phyloP scores from a whole-genome alignment of 2,888 invertebrate genomes.

The Lepidocyrtoides sp. region DNA sequence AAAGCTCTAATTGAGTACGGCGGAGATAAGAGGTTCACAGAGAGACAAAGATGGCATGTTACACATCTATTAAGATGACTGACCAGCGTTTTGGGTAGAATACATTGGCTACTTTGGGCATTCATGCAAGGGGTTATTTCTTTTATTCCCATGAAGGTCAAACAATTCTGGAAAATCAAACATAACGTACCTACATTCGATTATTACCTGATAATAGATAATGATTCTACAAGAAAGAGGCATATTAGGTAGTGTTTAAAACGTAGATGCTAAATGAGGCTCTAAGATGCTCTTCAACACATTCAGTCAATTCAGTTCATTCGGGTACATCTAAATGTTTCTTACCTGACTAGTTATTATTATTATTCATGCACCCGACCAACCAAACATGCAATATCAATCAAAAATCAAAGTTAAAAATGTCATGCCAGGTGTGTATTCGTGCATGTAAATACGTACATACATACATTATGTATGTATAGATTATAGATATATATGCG shows the following conservation, averaged over 20 bases:
- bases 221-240: background rate
- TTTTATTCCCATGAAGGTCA: slow-evolving; percentile 28
- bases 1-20: background rate
- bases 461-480: too few species aligned
- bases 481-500: too few species aligned
- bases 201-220: background rate
- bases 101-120: too few species aligned
- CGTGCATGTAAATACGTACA: background rate
- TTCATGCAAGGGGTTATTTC: background rate
- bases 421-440: slow-evolving; percentile 29
- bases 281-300: background rate
- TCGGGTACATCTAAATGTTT: background rate
- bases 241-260: background rate
- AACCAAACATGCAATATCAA: slow-evolving; percentile 28
- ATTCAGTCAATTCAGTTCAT: background rate
- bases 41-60: slow-evolving; percentile 3
- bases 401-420: slow-evolving; percentile 30
- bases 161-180: background rate
- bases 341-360: slow-evolving; percentile 5
- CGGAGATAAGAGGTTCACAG: background rate
- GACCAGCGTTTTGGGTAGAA: too few species aligned
- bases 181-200: background rate
- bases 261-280: background rate
- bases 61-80: background rate
- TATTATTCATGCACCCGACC: background rate